These are phyloP conservation scores for Euplagia quadripunctaria DNA, from an alignment of 2,888 invertebrate species.

Conservation along the genomic window DNA sequence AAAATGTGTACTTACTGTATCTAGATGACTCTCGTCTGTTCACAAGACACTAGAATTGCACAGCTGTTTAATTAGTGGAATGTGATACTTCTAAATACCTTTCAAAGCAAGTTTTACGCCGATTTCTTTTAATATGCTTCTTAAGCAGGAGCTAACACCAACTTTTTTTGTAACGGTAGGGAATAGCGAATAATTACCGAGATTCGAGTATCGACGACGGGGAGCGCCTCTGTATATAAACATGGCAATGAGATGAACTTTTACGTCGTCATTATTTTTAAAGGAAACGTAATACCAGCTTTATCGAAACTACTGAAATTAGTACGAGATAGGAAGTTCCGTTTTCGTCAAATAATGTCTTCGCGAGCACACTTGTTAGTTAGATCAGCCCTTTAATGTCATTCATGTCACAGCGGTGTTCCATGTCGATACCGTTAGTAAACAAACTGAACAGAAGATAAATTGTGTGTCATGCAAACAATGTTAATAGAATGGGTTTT, in stretches of 20 bases:
- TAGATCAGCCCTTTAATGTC: conserved; percentile 33
- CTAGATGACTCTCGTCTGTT: too few relatives aligned
- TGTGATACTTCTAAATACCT: background rate
- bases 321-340: too few relatives aligned
- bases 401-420: conserved; percentile 38
- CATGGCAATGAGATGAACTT: background rate
- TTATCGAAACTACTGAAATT: too few relatives aligned
- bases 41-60: too few relatives aligned
- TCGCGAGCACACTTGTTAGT: conserved; percentile 1
- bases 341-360: background rate
- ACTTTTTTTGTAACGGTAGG: background rate
- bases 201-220: background rate
- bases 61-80: background rate
- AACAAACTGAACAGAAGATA: conserved; percentile 39
- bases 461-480: conserved; percentile 50
- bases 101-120: background rate
- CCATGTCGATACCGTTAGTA: conserved; percentile 41
- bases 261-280: background rate
- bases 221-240: background rate
- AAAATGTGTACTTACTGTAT: too few relatives aligned
- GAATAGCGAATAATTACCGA: background rate
- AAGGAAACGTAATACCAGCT: too few relatives aligned
- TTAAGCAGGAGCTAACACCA: background rate
- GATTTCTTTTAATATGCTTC: background rate
- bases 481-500: conserved; percentile 34